Evolutionary conservation across 2,113 vertebrate species (phyloP).

Genomic region (Rhineura floridana): DNA sequence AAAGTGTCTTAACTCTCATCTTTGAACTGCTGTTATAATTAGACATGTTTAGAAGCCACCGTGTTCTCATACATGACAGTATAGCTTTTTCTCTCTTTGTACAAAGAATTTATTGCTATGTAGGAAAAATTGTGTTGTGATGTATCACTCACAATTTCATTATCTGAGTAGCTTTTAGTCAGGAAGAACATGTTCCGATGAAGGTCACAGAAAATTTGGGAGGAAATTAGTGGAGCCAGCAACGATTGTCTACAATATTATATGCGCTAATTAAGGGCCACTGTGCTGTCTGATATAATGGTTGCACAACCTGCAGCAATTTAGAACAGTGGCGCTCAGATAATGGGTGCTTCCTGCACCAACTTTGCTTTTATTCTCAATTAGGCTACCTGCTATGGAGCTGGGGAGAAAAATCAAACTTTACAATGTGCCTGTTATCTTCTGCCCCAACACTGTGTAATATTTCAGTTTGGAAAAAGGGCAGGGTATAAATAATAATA

Average conservation of each 20-base stretch:
- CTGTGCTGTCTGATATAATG: not conserved
- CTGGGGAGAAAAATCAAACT: slow-evolving; percentile 9
- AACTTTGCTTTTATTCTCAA: not conserved
- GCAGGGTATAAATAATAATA: too few relatives aligned
- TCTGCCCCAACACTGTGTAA: not conserved
- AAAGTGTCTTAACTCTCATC: too few relatives aligned
- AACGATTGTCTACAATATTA: slow-evolving; percentile 20
- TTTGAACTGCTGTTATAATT: too few relatives aligned
- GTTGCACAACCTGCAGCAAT: slow-evolving; percentile 14
- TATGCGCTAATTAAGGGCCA: not conserved
- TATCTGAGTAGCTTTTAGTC: slow-evolving; percentile 5
- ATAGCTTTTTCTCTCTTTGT: not conserved
- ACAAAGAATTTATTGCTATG: not conserved
- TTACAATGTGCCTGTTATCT: not conserved
- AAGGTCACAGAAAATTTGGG: slow-evolving; percentile 24
- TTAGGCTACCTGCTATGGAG: not conserved
- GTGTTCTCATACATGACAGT: not conserved
- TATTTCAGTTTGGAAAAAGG: too few relatives aligned
- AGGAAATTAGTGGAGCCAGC: slow-evolving; percentile 8
- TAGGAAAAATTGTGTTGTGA: not conserved
- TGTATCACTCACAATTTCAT: not conserved
- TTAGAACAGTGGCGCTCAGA: not conserved
- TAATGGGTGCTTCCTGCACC: not conserved
- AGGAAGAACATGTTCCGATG: not conserved
- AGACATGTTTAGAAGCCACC: too few relatives aligned